Conservation (phyloP, 2,113 vertebrate genomes). For the Pelusios castaneus region DNA sequence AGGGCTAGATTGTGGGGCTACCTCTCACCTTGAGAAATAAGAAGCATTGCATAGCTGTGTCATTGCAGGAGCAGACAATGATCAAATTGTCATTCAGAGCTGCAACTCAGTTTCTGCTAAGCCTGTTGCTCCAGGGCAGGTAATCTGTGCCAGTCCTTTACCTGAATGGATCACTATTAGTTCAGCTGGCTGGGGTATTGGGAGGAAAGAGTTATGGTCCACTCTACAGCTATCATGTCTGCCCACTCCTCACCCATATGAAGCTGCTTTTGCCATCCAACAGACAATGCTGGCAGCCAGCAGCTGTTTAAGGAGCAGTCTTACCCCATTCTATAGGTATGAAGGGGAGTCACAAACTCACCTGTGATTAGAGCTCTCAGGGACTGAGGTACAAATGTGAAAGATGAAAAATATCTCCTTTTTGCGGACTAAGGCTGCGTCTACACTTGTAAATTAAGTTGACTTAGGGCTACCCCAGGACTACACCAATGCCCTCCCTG, state of each 20-base stretch:
- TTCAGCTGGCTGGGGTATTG: background rate
- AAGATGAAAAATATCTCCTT: background rate
- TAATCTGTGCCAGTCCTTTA: background rate
- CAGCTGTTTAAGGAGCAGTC: background rate
- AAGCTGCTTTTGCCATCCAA: background rate
- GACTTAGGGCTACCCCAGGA: too few relatives aligned
- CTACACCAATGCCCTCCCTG: too few relatives aligned
- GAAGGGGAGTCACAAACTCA: background rate
- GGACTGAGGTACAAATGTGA: background rate
- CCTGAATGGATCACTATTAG: background rate
- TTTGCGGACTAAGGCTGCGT: background rate
- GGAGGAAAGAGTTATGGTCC: background rate
- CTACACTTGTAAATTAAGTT: too few relatives aligned
- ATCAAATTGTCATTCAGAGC: background rate
- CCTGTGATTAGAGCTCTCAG: background rate
- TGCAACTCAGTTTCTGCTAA: background rate
- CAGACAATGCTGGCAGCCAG: background rate
- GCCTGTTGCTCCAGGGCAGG: background rate
- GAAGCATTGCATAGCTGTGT: background rate
- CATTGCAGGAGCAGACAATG: background rate
- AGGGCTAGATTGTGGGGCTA: background rate
- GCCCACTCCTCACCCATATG: background rate
- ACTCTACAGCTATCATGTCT: background rate
- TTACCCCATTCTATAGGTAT: background rate
- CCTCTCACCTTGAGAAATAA: background rate